Evolutionary conservation across 2,797 vertebrate species (phyloP).

Genomic region (Forpus xanthops): DNA sequence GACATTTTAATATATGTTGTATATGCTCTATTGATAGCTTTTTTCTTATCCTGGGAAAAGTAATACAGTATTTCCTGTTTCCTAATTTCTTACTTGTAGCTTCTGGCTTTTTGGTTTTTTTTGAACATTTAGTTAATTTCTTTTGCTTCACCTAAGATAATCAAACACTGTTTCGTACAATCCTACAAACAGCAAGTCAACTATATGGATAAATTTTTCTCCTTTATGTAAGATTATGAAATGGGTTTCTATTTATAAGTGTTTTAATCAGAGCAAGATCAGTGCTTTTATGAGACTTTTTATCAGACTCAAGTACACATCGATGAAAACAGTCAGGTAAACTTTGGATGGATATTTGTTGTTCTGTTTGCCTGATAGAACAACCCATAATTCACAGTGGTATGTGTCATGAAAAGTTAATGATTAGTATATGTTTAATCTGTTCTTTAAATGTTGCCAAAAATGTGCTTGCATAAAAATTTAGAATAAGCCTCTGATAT

Average conservation of each 20-base stretch:
- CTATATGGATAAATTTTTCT: neutral
- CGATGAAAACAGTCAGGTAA: neutral
- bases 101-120: neutral
- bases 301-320: neutral
- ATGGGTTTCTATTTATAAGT: neutral
- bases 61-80: neutral
- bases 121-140: neutral
- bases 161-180: neutral
- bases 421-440: neutral
- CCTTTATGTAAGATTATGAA: neutral
- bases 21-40: neutral
- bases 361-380: neutral
- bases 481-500: neutral
- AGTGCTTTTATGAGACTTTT: neutral
- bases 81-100: neutral
- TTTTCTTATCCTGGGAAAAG: neutral
- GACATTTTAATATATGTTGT: neutral
- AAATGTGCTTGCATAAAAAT: neutral
- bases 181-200: neutral
- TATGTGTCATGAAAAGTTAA: neutral
- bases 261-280: neutral
- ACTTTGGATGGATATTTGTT: neutral
- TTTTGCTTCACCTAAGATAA: neutral
- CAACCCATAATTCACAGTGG: neutral
- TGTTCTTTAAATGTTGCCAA: neutral